Base-by-base conservation (phyloP, 2,888 invertebrate species). In the Teleiodes luculella region DNA sequence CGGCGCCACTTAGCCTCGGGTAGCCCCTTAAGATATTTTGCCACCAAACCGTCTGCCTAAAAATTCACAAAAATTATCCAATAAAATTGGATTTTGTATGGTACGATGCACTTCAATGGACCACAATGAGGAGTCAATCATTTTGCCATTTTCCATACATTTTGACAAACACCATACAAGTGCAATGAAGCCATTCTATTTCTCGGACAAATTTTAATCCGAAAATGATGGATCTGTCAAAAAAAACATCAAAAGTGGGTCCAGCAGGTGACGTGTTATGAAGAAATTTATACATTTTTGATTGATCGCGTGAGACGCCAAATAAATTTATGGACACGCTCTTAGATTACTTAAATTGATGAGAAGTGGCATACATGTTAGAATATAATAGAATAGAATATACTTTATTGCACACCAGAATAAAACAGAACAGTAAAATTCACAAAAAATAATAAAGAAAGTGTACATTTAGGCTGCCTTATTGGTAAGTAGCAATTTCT, bases 141-240 rank as follows among this genome's bases (percentile, higher is more conserved):
- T 78, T 78, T 74, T 74, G 69, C 62, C 65, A 76, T 80, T 77
- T 78, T 66, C 70, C 64, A 52, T 64, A 73, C 65, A 50, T 30
- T 28, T 50, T 39, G 69, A 55, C 61, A 65, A 56, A 10, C 41
- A 58, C 61, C 61, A 62, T 66, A 62, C 53, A 52, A 41, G 18
- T 48, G 39, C 55, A 56, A 58, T 45, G 30, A 50, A 45, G 46
- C 46, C 45, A 48, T 24, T 50, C 52, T 57, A 55, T 59, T 65
- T 74, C 64, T 69, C 63, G 63, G 77, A 78, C 78, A 81, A 86
- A 80, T 77, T 78, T 70, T 68, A 76, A 82, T 77, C 74, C 66
- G 65, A 69, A 75, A 74, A 77, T 82, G 80, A 85, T 83, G 78
- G 83, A 83, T 83, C 79, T 67, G 67, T 74, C 70, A 70, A 63